These are phyloP conservation scores for Momotus momota DNA, from an alignment of 2,797 vertebrate species.

Conservation along the genomic window DNA sequence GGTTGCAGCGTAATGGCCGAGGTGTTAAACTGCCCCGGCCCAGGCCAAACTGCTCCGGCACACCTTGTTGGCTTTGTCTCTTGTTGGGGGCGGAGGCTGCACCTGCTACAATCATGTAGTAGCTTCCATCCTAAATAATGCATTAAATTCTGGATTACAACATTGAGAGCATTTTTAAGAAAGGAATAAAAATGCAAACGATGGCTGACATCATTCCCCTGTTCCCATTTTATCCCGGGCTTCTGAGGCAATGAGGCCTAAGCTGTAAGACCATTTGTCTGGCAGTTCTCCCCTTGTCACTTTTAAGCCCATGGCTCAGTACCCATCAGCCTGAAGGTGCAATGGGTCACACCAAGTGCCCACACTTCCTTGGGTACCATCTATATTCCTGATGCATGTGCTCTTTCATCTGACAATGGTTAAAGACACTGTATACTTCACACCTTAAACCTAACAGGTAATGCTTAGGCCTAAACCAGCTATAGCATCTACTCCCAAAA, in stretches of 20 bases:
- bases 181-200: neutral
- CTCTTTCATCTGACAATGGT: neutral
- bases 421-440: neutral
- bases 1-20: too few species aligned
- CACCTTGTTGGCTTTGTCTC: too few species aligned
- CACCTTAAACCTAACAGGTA: neutral
- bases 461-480: neutral
- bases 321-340: neutral
- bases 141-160: neutral
- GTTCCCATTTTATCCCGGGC: neutral
- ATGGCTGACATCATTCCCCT: neutral
- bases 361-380: neutral
- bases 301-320: neutral
- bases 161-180: neutral
- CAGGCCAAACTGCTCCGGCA: too few species aligned
- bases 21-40: too few species aligned
- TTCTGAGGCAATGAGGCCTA: neutral
- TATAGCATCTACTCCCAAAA: neutral
- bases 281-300: neutral
- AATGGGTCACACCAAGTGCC: neutral
- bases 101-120: neutral
- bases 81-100: too few species aligned
- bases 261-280: neutral
- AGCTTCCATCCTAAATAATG: too few species aligned
- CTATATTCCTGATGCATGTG: neutral